These are phyloP conservation scores for Ormyrus rosae DNA, from an alignment of 2,888 invertebrate species.

Conservation along the genomic window DNA sequence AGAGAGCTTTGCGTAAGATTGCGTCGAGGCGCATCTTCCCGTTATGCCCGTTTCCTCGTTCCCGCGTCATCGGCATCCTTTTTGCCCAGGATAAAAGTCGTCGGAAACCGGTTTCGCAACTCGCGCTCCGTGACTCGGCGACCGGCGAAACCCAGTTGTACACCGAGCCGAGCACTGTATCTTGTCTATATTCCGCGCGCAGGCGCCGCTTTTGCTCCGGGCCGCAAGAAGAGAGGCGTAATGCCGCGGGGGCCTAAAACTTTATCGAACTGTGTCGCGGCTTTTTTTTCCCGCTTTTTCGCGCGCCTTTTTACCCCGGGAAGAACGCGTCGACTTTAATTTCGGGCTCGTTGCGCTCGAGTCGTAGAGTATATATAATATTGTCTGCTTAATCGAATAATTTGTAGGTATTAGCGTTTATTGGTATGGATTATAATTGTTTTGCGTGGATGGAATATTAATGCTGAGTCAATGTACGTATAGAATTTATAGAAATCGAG, in stretches of 20 bases:
- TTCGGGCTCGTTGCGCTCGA: too few relatives aligned
- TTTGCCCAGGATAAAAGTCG: conserved; percentile 55
- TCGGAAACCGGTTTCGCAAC: conserved; percentile 62
- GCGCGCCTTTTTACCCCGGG: not conserved
- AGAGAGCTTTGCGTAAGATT: conserved; percentile 21
- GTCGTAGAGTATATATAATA: too few relatives aligned
- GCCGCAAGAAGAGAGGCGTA: not conserved
- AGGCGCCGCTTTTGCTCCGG: conserved; percentile 1
- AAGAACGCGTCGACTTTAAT: not conserved
- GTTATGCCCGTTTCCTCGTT: conserved; percentile 56
- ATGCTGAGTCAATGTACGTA: too few relatives aligned
- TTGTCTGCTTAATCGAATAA: too few relatives aligned
- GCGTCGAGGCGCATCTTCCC: conserved; percentile 39
- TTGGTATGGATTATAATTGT: too few relatives aligned
- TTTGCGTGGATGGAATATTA: too few relatives aligned
- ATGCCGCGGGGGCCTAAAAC: too few relatives aligned
- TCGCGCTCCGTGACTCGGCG: conserved; percentile 52
- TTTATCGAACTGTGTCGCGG: conserved; percentile 7
- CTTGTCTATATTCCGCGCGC: conserved; percentile 14
- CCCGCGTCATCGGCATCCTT: conserved; percentile 57
- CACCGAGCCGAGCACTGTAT: not conserved
- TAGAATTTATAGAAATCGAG: too few relatives aligned
- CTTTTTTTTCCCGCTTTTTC: not conserved
- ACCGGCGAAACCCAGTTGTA: conserved; percentile 55
- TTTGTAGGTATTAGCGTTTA: too few relatives aligned